Evolutionary conservation across 2,888 invertebrate genomes (phyloP).

Genomic region (Melanotus villosus): DNA sequence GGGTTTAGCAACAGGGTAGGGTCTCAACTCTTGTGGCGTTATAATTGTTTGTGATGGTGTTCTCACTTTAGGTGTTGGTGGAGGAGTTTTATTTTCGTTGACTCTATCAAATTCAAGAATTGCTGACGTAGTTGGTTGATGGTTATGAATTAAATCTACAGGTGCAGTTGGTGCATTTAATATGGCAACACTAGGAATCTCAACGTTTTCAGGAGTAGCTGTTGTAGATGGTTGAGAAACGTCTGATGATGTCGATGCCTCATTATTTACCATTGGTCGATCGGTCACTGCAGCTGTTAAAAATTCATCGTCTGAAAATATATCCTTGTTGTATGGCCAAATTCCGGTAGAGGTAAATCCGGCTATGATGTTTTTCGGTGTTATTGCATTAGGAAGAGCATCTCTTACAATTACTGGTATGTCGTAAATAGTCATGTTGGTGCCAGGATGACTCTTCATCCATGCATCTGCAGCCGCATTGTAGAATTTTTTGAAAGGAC

Average conservation of each 20-base stretch:
- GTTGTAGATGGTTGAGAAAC: background rate
- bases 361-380: background rate
- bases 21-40: too few relatives aligned
- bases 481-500: constrained; percentile 1
- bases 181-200: too few relatives aligned
- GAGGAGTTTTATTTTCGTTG: background rate
- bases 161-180: too few relatives aligned
- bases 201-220: background rate
- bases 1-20: too few relatives aligned
- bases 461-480: background rate
- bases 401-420: background rate
- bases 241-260: background rate
- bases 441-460: background rate
- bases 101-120: too few relatives aligned
- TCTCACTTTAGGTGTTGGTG: background rate
- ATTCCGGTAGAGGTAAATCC: background rate
- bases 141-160: background rate
- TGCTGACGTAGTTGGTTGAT: too few relatives aligned
- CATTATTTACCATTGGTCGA: background rate
- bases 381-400: background rate
- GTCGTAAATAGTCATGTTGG: constrained; percentile 1
- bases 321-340: background rate
- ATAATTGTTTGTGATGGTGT: too few relatives aligned
- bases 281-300: background rate
- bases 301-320: background rate